Conservation (phyloP, 30 jellyfish, hydroid and myxozoan genomes). For the Hydractinia symbiolongicarpus region DNA sequence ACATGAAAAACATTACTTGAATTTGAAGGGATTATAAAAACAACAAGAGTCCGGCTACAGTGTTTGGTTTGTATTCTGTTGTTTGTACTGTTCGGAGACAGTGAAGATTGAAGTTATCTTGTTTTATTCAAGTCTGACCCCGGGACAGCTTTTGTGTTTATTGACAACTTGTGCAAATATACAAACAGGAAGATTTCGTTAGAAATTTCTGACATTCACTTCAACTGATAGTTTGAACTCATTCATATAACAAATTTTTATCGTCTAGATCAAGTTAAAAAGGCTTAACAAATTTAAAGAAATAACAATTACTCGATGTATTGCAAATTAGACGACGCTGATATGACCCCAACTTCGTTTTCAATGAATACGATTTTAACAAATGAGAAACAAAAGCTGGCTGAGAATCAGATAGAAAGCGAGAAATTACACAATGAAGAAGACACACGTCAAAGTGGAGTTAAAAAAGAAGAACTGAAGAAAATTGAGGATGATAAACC, state of each 20-base stretch:
- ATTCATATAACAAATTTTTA: no score
- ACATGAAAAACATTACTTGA: background rate
- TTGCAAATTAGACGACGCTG: slow-evolving; percentile 35
- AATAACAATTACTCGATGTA: slow-evolving; percentile 5
- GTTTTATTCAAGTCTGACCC: slow-evolving; percentile 17
- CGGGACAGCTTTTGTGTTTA: slow-evolving; percentile 4
- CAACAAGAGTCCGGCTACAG: background rate
- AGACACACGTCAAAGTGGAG: background rate
- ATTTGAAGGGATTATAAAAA: background rate
- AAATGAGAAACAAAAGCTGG: slow-evolving; percentile 25
- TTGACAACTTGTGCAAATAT: slow-evolving; percentile 10
- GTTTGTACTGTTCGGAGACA: slow-evolving; percentile 8
- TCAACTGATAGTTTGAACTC: no score
- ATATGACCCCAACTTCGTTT: slow-evolving; percentile 77
- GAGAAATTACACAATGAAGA: background rate
- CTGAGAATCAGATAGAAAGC: slow-evolving; percentile 5
- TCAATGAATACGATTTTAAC: slow-evolving; percentile 79
- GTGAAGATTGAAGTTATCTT: background rate
- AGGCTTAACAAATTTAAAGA: background rate
- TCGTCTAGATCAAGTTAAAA: no score
- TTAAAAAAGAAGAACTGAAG: slow-evolving; percentile 19
- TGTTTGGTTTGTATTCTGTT: background rate
- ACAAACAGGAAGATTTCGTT: slow-evolving; percentile 1
- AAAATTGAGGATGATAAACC: slow-evolving; percentile 36
- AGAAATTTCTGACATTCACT: no score